phyloP scores from a whole-genome alignment of 2,888 invertebrate species.

The Heliconius aoede region DNA sequence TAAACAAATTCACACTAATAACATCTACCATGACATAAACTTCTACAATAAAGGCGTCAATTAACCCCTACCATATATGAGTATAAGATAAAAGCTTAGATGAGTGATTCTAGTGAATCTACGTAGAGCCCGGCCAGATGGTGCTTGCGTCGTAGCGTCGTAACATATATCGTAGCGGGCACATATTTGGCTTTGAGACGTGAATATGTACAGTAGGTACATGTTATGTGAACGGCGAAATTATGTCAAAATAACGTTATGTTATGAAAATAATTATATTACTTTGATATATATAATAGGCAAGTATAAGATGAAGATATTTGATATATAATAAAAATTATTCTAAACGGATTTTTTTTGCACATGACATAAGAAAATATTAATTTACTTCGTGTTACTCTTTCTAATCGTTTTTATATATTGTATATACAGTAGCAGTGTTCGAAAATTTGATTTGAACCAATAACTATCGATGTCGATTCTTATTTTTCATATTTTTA shows the following conservation, averaged over 20 bases:
- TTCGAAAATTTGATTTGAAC: too few relatives aligned
- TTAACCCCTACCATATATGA: constrained; percentile 1
- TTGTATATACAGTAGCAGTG: too few relatives aligned
- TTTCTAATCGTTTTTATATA: too few relatives aligned
- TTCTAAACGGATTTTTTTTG: too few relatives aligned
- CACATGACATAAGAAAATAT: too few relatives aligned
- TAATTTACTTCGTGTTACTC: too few relatives aligned
- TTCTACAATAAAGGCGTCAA: not conserved
- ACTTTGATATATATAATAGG: too few relatives aligned
- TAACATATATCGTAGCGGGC: constrained; percentile 13
- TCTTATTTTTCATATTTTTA: too few relatives aligned
- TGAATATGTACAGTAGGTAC: not conserved
- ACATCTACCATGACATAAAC: too few relatives aligned
- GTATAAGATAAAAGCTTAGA: constrained; percentile 24
- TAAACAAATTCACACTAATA: not conserved
- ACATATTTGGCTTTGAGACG: constrained; percentile 20
- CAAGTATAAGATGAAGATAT: too few relatives aligned
- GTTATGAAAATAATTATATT: not conserved
- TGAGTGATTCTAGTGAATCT: constrained; percentile 24
- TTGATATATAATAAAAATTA: too few relatives aligned
- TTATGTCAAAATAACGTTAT: constrained; percentile 1
- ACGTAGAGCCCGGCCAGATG: constrained; percentile 20
- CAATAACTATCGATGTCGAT: too few relatives aligned
- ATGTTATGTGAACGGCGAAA: not conserved
- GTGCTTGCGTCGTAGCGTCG: constrained; percentile 20